Evolutionary conservation across 2,888 invertebrate genomes (phyloP).

Genomic region (Heliconius charithonia): DNA sequence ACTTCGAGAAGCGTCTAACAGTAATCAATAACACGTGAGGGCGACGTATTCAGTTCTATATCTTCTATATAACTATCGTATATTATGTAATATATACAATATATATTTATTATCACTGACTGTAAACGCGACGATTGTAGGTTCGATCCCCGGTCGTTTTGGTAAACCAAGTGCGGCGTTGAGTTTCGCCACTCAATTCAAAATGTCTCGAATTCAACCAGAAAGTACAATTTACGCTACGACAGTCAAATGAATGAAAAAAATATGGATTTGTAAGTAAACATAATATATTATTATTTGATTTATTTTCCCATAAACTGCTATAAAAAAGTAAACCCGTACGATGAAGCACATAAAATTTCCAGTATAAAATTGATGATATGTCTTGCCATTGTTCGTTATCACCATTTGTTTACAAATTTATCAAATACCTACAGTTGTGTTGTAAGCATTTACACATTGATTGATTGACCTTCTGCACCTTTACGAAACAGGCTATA

Average conservation of each 20-base stretch:
- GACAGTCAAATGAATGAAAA: too few relatives aligned
- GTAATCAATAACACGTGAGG: conserved; percentile 10
- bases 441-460: neutral
- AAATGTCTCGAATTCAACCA: too few relatives aligned
- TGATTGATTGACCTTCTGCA: conserved; percentile 23
- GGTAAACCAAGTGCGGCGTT: neutral
- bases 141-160: neutral
- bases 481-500: neutral
- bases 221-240: too few relatives aligned
- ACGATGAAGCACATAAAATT: neutral
- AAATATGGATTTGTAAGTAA: neutral
- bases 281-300: neutral
- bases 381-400: neutral
- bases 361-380: neutral
- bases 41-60: neutral
- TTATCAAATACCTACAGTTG: conserved; percentile 5
- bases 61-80: neutral
- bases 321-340: neutral
- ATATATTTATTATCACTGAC: neutral
- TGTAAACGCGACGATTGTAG: neutral
- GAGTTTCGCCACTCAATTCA: neutral
- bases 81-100: neutral
- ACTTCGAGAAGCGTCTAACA: conserved; percentile 24
- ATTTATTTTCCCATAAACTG: neutral
- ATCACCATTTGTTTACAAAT: conserved; percentile 28